Percentiles rank a stretch among this genome's conserved stretches.
Evolutionary conservation across 2,113 vertebrate genomes (phyloP).

Genomic region (Calyptomena viridis): DNA sequence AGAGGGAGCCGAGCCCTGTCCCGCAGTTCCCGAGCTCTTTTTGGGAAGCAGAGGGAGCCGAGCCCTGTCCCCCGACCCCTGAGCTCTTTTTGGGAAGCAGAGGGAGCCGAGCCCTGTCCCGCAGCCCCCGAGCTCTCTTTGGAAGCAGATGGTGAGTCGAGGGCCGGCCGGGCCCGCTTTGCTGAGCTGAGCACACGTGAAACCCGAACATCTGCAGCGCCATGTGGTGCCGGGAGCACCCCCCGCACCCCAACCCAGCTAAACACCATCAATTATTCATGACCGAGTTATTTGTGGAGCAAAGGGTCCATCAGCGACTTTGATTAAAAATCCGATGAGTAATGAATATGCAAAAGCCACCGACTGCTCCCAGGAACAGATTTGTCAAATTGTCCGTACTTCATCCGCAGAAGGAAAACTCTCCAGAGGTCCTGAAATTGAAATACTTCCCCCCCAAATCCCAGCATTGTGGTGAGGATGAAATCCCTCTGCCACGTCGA

Average conservation of each 20-base stretch:
- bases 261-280: conserved; percentile 83
- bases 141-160: conserved; percentile 82
- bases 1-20: conserved; percentile 14
- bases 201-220: conserved; percentile 87
- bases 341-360: conserved; percentile 86
- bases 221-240: conserved; percentile 76
- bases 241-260: neutral
- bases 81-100: conserved; percentile 33
- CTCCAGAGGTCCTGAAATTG: conserved; percentile 79
- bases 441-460: conserved; percentile 74
- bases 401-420: conserved; percentile 80
- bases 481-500: conserved; percentile 56
- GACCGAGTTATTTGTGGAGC: conserved; percentile 63
- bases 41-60: neutral
- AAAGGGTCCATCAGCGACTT: conserved; percentile 77
- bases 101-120: conserved; percentile 48
- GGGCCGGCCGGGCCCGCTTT: conserved; percentile 70
- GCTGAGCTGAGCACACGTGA: conserved; percentile 84
- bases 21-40: conserved; percentile 69
- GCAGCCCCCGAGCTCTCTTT: conserved; percentile 64
- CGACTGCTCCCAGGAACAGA: conserved; percentile 74
- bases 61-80: conserved; percentile 67
- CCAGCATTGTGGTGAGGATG: conserved; percentile 77
- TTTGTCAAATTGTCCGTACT: conserved; percentile 87
- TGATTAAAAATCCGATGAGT: conserved; percentile 86